Evolutionary conservation across 2,113 vertebrate species (phyloP), one percentile per base, ranked within the genome.

Genomic region (Pollachius pollachius): DNA sequence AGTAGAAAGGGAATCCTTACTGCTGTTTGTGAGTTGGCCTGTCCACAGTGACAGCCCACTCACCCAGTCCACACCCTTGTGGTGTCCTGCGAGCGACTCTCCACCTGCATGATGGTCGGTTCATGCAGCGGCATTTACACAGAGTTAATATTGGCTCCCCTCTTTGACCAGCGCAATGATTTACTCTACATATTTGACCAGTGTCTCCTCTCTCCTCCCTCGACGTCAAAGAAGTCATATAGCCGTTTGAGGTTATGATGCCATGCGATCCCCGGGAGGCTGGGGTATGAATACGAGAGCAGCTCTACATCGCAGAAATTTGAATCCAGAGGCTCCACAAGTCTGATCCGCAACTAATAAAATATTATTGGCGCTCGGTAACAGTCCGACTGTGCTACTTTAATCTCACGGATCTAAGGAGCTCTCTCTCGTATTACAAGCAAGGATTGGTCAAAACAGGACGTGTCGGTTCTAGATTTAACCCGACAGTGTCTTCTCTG

Each of bases 311-410:
- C 19, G 37, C 11, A 72, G 48, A 62, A 68, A 70, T 67, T 58
- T 48, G 64, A 67, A 73, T 70, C 57, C 6, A 4, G 68, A 68
- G 75, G 52, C 16, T 64, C 74, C 21, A 16, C n/a, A 34, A 62
- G 65, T 52, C 30, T 60, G 48, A 64, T 69, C 66, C 41, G 64
- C 65, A 19, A 60, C 58, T 75, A 62, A 79, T 77, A 72, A 72
- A 72, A 66, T 62, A 64, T 54, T 66, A 68, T 16, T 11, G 69
- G 70, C 54, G 17, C 62, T 70, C 56, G 64, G 5, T 72, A 54
- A 60, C 59, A 70, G 25, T 61, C 34, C 52, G 54, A 83, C 68
- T 41, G 13, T 48, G 25, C 66, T 23, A 16, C 41, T 81, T 64
- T 62, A 76, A 77, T 57, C 56, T 65, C 19, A 17, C 25, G 52